Conservation (phyloP, 2,113 vertebrate genomes). For the Ctenomys sociabilis region DNA sequence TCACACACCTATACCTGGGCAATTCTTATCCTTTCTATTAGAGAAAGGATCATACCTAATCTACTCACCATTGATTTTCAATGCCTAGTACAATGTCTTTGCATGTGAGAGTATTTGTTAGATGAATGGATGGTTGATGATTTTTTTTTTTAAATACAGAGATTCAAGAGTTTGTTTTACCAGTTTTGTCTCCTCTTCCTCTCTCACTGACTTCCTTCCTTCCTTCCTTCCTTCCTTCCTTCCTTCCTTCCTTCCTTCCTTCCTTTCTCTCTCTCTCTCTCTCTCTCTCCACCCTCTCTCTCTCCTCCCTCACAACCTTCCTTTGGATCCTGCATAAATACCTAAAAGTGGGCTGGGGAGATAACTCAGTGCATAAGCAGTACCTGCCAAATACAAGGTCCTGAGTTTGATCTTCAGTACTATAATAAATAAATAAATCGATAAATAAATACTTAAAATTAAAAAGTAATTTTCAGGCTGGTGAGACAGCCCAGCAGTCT, state of each 20-base stretch:
- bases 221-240: background rate
- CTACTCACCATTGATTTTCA: background rate
- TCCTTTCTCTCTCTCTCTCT: background rate
- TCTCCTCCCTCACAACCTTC: too few relatives aligned
- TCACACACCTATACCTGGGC: background rate
- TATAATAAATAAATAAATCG: too few relatives aligned
- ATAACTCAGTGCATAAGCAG: too few relatives aligned
- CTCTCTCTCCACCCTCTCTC: background rate
- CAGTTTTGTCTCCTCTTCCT: background rate
- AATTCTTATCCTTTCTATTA: background rate
- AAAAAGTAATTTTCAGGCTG: too few relatives aligned
- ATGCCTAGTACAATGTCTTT: background rate
- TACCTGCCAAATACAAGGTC: too few relatives aligned
- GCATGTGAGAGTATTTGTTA: background rate
- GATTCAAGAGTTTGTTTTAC: background rate
- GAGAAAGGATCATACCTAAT: background rate
- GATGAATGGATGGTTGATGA: background rate
- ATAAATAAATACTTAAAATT: background rate
- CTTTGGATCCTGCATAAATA: background rate
- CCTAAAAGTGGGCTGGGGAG: background rate
- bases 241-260: too few relatives aligned
- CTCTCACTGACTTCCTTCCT: too few relatives aligned
- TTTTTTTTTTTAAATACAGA: background rate
- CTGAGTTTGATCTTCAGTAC: too few relatives aligned
- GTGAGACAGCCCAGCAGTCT: too few relatives aligned